Conservation (phyloP, 2,888 invertebrate species). For the Formica aserva region DNA sequence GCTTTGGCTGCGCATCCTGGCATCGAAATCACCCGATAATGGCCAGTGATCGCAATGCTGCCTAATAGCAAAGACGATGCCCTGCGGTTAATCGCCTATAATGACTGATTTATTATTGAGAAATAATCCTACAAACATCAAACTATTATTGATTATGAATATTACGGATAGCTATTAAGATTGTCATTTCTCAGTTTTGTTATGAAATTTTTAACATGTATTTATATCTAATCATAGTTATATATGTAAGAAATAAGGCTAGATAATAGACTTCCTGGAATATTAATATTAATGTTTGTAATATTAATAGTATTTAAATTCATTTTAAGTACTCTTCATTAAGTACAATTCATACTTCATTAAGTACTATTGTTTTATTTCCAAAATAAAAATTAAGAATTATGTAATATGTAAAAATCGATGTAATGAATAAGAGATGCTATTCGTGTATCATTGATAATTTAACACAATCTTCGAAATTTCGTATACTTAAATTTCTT, state of each 20-base stretch:
- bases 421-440: background rate
- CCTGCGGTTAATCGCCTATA: background rate
- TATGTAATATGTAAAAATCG: background rate
- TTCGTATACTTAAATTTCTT: background rate
- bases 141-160: background rate
- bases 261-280: background rate
- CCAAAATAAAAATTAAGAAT: background rate
- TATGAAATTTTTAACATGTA: background rate
- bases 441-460: background rate
- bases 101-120: background rate
- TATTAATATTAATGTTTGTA: background rate
- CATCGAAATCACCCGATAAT: constrained; percentile 78
- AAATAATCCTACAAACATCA: background rate
- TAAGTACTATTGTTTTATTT: background rate
- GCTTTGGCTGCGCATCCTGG: constrained; percentile 72
- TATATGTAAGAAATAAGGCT: background rate
- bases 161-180: background rate
- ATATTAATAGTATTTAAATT: background rate
- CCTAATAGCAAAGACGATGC: background rate
- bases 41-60: constrained; percentile 70
- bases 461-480: background rate
- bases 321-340: background rate
- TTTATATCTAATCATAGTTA: background rate
- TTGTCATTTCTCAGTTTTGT: background rate
- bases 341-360: background rate